Evolutionary conservation across 2,888 invertebrate species (phyloP).

Genomic region (Orchesellides sinensis): DNA sequence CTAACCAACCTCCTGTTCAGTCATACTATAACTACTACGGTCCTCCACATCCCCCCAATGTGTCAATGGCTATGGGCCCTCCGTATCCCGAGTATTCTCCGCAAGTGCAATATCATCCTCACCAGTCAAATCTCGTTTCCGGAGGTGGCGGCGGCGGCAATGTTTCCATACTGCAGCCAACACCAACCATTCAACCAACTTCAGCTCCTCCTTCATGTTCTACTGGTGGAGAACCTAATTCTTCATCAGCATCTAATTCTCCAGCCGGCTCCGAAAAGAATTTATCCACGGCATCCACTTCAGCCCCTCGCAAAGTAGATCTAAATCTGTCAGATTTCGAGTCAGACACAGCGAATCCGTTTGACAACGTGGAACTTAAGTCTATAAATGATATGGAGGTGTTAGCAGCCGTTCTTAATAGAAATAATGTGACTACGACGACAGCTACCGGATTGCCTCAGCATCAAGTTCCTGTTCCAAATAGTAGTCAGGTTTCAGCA

Average conservation of each 20-base stretch:
- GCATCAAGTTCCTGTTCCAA: not conserved
- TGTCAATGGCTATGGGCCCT: not conserved
- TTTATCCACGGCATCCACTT: not conserved
- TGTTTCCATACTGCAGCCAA: not conserved
- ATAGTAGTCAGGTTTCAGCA: slow-evolving; percentile 6
- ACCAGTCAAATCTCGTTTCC: not conserved
- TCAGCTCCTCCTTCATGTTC: not conserved
- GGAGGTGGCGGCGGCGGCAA: not conserved
- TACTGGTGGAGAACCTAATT: not conserved
- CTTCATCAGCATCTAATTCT: slow-evolving; percentile 16
- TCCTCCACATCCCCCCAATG: not conserved
- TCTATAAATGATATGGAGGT: slow-evolving; percentile 95
- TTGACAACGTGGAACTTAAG: slow-evolving; percentile 94
- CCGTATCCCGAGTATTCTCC: not conserved
- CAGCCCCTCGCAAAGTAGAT: slow-evolving; percentile 30
- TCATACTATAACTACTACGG: slow-evolving; percentile 15
- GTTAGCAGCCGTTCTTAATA: slow-evolving; percentile 87
- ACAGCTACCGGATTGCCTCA: not conserved
- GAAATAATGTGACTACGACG: slow-evolving; percentile 38
- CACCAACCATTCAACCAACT: not conserved
- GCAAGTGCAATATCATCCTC: not conserved
- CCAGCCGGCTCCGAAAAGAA: slow-evolving; percentile 29
- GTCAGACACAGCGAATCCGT: slow-evolving; percentile 93
- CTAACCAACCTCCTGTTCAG: not conserved
- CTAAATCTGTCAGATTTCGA: slow-evolving; percentile 88